Conservation (phyloP, 2,797 vertebrate genomes). For the Ataeniobius toweri region DNA sequence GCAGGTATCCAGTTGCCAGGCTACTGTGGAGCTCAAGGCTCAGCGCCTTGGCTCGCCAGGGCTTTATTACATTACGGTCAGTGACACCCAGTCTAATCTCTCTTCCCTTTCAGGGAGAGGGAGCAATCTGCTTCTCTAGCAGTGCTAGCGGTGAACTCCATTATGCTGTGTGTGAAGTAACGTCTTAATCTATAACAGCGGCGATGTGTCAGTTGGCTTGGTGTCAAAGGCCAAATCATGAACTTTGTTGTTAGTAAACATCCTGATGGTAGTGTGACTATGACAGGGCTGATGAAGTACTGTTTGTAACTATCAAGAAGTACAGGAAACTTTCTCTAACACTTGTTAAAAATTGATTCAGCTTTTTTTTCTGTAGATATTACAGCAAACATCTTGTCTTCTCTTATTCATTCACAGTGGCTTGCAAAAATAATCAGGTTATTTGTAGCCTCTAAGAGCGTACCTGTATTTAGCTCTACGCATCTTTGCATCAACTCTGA, state of each 20-base stretch:
- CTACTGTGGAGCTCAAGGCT: slow-evolving; percentile 57
- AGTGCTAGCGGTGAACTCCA: slow-evolving; percentile 27
- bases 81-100: slow-evolving; percentile 47
- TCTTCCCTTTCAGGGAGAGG: slow-evolving; percentile 21
- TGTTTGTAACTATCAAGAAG: slow-evolving; percentile 20
- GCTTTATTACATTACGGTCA: slow-evolving; percentile 68
- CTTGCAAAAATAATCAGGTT: no score
- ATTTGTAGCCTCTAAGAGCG: no score
- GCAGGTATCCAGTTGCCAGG: slow-evolving; percentile 74
- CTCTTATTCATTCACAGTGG: no score
- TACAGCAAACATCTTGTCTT: no score
- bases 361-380: background rate
- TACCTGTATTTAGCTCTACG: no score
- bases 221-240: slow-evolving; percentile 49
- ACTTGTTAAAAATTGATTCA: background rate
- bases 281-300: slow-evolving; percentile 8
- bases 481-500: no score
- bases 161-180: slow-evolving; percentile 24
- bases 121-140: slow-evolving; percentile 42
- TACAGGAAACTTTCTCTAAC: background rate
- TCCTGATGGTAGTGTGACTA: slow-evolving; percentile 19
- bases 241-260: slow-evolving; percentile 55
- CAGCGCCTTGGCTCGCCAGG: slow-evolving; percentile 38
- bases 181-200: slow-evolving; percentile 44
- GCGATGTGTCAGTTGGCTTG: slow-evolving; percentile 39